A percentile compares a stretch with the other conserved stretches of the same genome.
phyloP scores from a whole-genome alignment of 2,888 invertebrate species.

The Tipula unca region DNA sequence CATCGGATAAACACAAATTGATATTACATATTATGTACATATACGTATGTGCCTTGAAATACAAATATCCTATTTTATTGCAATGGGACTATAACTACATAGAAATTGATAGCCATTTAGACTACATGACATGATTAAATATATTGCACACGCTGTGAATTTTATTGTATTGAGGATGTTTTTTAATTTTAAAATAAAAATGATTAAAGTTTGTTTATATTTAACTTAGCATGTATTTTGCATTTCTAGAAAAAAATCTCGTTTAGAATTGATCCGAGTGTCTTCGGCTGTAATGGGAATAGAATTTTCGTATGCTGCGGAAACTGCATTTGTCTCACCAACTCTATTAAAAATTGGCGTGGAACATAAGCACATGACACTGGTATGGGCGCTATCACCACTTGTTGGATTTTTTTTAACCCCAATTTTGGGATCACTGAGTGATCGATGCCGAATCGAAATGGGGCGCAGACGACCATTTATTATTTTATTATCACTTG shows the following conservation, averaged over 20 bases:
- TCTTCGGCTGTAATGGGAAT: constrained; percentile 96
- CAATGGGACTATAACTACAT: background rate
- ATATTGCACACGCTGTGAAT: background rate
- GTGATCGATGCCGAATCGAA: constrained; percentile 74
- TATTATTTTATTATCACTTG: constrained; percentile 78
- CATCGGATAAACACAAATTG: background rate
- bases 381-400: constrained; percentile 93
- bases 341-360: constrained; percentile 88
- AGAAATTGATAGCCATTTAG: background rate
- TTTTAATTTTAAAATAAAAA: background rate
- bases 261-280: constrained; percentile 72
- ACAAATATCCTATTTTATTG: background rate
- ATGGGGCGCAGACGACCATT: constrained; percentile 87
- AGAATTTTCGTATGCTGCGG: constrained; percentile 94
- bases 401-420: constrained; percentile 91
- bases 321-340: constrained; percentile 94
- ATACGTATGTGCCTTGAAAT: background rate
- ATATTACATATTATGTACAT: background rate
- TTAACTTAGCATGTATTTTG: background rate
- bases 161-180: background rate
- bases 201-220: background rate
- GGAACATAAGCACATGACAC: constrained; percentile 85
- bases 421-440: constrained; percentile 83
- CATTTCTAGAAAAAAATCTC: constrained; percentile 58
- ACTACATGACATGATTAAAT: background rate